Evolutionary conservation across 1,140 invertebrate species (phyloP).

Genomic region (Drosophila tani): DNA sequence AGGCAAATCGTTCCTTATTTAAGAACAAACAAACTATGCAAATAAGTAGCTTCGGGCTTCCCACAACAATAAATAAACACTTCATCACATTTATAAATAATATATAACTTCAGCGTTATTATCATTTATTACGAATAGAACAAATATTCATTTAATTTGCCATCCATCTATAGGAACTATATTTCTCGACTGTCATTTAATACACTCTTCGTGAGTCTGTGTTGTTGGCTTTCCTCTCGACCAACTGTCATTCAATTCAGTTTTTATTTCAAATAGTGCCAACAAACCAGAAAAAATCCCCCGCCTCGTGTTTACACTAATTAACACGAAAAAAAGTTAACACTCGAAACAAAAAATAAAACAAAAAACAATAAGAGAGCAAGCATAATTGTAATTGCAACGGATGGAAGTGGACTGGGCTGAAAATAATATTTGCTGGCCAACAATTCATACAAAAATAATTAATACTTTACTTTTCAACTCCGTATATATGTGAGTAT

Average conservation of each 20-base stretch:
- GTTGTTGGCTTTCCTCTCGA: constrained; percentile 32
- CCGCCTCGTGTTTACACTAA: constrained; percentile 34
- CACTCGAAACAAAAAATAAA: constrained; percentile 1
- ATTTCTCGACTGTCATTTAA: constrained; percentile 33
- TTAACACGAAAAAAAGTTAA: constrained; percentile 49
- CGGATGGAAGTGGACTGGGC: constrained; percentile 11
- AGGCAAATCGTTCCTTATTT: neutral
- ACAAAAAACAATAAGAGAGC: constrained; percentile 7
- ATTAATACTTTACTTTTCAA: constrained; percentile 22
- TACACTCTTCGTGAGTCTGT: constrained; percentile 19
- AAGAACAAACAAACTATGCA: constrained; percentile 3
- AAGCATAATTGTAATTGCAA: constrained; percentile 39
- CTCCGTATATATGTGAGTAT: neutral
- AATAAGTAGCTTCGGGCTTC: neutral
- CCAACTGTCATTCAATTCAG: constrained; percentile 42
- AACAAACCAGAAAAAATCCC: neutral
- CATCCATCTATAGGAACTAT: constrained; percentile 10
- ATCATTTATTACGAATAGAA: constrained; percentile 30
- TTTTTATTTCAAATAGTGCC: constrained; percentile 22
- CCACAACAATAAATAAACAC: constrained; percentile 6
- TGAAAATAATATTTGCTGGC: constrained; percentile 43
- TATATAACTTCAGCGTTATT: constrained; percentile 30
- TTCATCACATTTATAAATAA: constrained; percentile 28
- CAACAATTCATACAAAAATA: constrained; percentile 43
- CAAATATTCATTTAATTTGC: constrained; percentile 16